Conservation (phyloP, 2,113 vertebrate genomes). For the Pedetes capensis region DNA sequence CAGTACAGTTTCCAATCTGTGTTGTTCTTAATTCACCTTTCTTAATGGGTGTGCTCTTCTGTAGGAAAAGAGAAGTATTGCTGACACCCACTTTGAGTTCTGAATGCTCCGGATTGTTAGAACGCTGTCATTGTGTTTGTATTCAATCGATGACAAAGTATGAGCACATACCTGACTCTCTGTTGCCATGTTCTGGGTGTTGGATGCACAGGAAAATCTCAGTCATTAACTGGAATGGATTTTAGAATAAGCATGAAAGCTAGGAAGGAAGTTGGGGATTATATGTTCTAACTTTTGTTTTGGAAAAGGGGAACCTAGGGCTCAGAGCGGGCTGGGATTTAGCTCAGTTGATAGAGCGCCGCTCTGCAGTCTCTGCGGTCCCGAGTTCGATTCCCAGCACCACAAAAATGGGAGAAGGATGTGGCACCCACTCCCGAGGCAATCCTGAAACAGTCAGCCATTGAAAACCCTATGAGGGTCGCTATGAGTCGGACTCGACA, state of each 20-base stretch:
- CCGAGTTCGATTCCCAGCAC: too few relatives aligned
- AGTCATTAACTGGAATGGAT: neutral
- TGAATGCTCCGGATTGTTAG: neutral
- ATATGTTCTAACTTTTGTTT: neutral
- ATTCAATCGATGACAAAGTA: neutral
- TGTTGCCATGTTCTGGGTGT: rapidly evolving
- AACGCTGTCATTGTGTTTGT: neutral
- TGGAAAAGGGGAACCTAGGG: neutral
- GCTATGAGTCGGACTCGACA: too few relatives aligned
- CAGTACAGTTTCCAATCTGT: rapidly evolving
- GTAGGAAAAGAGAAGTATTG: neutral
- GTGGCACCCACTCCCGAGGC: too few relatives aligned
- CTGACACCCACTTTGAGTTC: neutral
- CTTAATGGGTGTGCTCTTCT: neutral
- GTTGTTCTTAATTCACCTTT: neutral
- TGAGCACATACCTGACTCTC: rapidly evolving
- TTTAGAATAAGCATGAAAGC: neutral
- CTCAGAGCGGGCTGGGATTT: too few relatives aligned
- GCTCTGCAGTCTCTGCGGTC: too few relatives aligned
- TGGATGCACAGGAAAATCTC: neutral
- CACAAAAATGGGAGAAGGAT: too few relatives aligned
- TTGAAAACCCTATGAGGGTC: too few relatives aligned
- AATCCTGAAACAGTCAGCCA: too few relatives aligned
- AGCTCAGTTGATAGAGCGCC: too few relatives aligned
- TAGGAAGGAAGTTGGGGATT: neutral